Evolutionary conservation across 64 coral and sea anemone genomes (phyloP).

Genomic region (Orbicella faveolata): DNA sequence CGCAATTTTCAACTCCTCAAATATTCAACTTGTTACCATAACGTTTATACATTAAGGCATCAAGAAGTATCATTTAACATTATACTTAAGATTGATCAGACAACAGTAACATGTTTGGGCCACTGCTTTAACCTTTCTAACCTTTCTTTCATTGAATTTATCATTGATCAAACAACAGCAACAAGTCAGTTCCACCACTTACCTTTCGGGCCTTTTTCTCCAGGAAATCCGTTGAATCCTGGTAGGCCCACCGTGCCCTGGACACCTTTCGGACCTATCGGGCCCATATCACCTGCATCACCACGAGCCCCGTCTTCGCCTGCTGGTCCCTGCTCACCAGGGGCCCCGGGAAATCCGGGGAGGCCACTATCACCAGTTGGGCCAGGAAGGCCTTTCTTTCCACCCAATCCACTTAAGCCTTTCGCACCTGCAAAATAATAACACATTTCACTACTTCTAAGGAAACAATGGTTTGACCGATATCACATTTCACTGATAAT

Average conservation of each 20-base stretch:
- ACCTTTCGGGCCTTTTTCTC: slow-evolving; percentile 1
- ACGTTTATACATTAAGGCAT: too few species aligned
- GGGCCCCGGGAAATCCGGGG: slow-evolving; percentile 15
- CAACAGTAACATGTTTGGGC: too few species aligned
- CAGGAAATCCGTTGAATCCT: slow-evolving; percentile 25
- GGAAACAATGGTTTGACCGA: not conserved
- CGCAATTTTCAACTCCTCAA: too few species aligned
- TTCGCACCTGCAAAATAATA: not conserved
- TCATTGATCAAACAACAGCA: too few species aligned
- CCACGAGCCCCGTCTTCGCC: slow-evolving; percentile 60
- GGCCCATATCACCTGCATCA: slow-evolving; percentile 49
- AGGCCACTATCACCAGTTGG: not conserved
- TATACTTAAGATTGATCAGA: too few species aligned
- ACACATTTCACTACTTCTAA: not conserved
- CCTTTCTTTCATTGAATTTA: too few species aligned
- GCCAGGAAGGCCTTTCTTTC: slow-evolving; percentile 16
- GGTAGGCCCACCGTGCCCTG: not conserved
- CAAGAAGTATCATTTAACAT: too few species aligned
- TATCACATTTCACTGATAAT: too few species aligned
- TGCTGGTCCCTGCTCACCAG: slow-evolving; percentile 20
- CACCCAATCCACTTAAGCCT: not conserved
- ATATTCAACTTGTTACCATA: too few species aligned
- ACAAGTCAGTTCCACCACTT: not conserved
- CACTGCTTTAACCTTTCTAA: too few species aligned
- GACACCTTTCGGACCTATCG: slow-evolving; percentile 34